Percentiles rank a stretch among this genome's conserved stretches.
These are phyloP conservation scores for Solen grandis DNA, from an alignment of 1,140 invertebrate species.

Conservation along the genomic window DNA sequence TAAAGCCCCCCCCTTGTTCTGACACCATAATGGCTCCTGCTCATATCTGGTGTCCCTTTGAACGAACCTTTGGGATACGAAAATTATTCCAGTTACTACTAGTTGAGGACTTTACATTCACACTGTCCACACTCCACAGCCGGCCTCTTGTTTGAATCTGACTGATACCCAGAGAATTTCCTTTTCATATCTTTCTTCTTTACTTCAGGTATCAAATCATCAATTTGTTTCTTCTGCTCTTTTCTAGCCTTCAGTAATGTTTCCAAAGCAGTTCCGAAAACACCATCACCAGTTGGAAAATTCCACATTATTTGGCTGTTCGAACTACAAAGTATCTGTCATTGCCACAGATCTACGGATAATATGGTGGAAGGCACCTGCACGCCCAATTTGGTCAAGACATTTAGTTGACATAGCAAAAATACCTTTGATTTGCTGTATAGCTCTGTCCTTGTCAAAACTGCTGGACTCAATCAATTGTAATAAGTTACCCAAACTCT, in stretches of 20 bases:
- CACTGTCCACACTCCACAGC: background rate
- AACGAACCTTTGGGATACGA: conserved; percentile 27
- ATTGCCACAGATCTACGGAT: background rate
- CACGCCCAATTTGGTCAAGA: conserved; percentile 20
- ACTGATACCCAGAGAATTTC: background rate
- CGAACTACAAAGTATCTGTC: too few relatives aligned
- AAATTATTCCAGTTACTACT: conserved; percentile 9
- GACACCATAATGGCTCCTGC: background rate
- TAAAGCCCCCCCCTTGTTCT: too few relatives aligned
- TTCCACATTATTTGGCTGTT: conserved; percentile 10
- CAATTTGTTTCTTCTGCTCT: conserved; percentile 33
- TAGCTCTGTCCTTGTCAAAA: background rate
- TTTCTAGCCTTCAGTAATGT: conserved; percentile 11
- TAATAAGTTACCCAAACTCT: conserved; percentile 13
- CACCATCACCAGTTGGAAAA: conserved; percentile 22
- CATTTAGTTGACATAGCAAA: conserved; percentile 30
- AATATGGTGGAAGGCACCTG: conserved; percentile 34
- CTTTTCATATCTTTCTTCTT: conserved; percentile 9
- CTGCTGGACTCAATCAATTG: background rate
- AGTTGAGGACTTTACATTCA: background rate
- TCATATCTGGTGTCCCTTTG: conserved; percentile 1
- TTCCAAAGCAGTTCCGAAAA: conserved; percentile 25
- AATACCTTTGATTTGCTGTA: conserved; percentile 14
- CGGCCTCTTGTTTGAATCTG: conserved; percentile 6
- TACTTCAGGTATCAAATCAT: conserved; percentile 33